Conservation (phyloP, 2,888 invertebrate genomes). For the Julus scanicus region DNA sequence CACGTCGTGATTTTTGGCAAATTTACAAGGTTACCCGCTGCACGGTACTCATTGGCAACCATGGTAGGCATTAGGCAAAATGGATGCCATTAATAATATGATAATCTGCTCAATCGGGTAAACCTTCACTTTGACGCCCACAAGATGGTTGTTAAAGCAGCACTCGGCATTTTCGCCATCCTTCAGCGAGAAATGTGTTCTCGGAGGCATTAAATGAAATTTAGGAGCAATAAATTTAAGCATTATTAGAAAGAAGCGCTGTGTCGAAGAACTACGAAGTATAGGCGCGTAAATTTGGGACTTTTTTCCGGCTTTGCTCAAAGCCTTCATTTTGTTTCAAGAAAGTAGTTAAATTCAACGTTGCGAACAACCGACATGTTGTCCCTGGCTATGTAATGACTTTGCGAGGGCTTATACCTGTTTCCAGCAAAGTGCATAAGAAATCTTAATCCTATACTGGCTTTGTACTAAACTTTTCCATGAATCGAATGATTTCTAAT, state of each 20-base stretch:
- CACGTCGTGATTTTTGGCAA: background rate
- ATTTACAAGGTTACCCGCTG: constrained; percentile 33
- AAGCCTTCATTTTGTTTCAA: background rate
- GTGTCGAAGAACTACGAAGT: constrained; percentile 15
- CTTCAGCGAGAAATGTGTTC: background rate
- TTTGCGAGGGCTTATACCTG: background rate
- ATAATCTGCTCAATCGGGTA: constrained; percentile 15
- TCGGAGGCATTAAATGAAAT: constrained; percentile 22
- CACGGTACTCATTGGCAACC: background rate
- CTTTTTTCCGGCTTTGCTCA: background rate
- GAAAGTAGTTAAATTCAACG: background rate
- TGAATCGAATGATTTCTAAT: background rate
- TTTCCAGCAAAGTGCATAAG: background rate
- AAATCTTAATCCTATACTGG: background rate
- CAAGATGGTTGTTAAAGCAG: constrained; percentile 35
- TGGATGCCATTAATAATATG: background rate
- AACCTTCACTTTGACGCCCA: constrained; percentile 30
- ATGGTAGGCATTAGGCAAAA: background rate
- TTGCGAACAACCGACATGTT: background rate
- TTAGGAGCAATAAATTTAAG: constrained; percentile 29
- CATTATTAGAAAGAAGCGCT: constrained; percentile 27
- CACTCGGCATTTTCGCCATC: background rate
- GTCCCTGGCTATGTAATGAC: background rate
- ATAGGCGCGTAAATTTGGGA: background rate
- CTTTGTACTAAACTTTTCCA: background rate